Base-by-base conservation (phyloP, 1,140 invertebrate genomes). In the Prorops nasuta region DNA sequence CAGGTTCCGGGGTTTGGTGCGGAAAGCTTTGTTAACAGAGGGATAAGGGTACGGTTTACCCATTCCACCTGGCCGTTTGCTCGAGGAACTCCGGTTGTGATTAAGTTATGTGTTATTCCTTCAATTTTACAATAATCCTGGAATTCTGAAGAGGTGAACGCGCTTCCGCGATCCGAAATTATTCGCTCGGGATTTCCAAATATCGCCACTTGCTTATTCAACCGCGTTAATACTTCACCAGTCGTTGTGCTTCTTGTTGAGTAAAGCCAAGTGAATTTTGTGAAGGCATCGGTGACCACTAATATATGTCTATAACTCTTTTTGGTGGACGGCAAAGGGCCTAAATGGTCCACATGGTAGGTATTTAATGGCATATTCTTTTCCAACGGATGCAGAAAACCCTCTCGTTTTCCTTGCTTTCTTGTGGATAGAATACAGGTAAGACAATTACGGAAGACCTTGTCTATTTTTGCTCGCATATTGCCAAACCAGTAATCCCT, bases 261-360 rank as follows among this genome's bases (percentile, higher is more conserved):
- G 4, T 46, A 46, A 1, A 45, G n/a, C 44, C 44, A 37, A 2
- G n/a, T 18, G 12, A 46, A 37, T 17, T 37, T 46, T 9, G 19
- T 37, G 6, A 44, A 45, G 10, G 15, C 44, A 12, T 45, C 34
- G 8, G 36, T 24, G 9, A 45, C 20, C 2, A 24, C 34, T 3
- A 37, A 36, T 15, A 45, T 22, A 17, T 45, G 20, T 1, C 4
- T 6, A 9, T 45, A 45, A 4, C 34, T 22, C 3, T 45, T 45
- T 9, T 37, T 35, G 10, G 44, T 36, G 0, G 32, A 24, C 0
- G 19, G 14, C 6, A 46, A 3, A 4, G 44, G 44, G 1, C 32
- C 32, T 6, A 36, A 45, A 7, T 37, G 44, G 12, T 24, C 44
- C 6, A 45, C 15, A 12, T 45, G 34, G 10, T 46, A 46, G 0